These are phyloP conservation scores for Eumaeus atala DNA, from an alignment of 1,140 invertebrate genomes.

Conservation along the genomic window DNA sequence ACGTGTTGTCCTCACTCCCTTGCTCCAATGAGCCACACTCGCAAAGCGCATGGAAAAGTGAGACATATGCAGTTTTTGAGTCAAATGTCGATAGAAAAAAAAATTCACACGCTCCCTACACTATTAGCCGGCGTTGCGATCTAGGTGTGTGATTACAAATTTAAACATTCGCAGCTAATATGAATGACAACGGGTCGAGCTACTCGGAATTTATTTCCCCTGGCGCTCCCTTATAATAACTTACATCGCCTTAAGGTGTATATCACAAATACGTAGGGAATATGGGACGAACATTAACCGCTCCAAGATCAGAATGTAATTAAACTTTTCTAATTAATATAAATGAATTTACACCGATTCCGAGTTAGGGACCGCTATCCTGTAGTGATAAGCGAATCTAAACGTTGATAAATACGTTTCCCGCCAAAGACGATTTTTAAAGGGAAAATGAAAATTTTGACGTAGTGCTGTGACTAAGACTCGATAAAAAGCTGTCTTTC, in stretches of 20 bases:
- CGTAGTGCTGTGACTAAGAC: too few species aligned
- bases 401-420: slow-evolving; percentile 6
- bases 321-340: slow-evolving; percentile 12
- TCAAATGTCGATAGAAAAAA: too few species aligned
- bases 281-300: slow-evolving; percentile 6
- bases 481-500: too few species aligned
- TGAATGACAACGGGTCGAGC: slow-evolving; percentile 70
- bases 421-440: too few species aligned
- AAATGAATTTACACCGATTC: slow-evolving; percentile 9
- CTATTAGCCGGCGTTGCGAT: slow-evolving; percentile 21
- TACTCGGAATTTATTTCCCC: slow-evolving; percentile 73
- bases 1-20: too few species aligned
- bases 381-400: neutral
- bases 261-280: neutral
- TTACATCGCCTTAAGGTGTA: slow-evolving; percentile 38
- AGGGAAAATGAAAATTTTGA: too few species aligned
- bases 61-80: too few species aligned
- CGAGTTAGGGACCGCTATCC: neutral
- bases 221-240: slow-evolving; percentile 72
- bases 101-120: too few species aligned
- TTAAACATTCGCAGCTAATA: slow-evolving; percentile 70
- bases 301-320: slow-evolving; percentile 7
- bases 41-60: too few species aligned
- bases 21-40: too few species aligned
- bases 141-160: slow-evolving; percentile 66